phyloP scores from a whole-genome alignment of 1,140 invertebrate genomes.

The Agraylea sexmaculata region DNA sequence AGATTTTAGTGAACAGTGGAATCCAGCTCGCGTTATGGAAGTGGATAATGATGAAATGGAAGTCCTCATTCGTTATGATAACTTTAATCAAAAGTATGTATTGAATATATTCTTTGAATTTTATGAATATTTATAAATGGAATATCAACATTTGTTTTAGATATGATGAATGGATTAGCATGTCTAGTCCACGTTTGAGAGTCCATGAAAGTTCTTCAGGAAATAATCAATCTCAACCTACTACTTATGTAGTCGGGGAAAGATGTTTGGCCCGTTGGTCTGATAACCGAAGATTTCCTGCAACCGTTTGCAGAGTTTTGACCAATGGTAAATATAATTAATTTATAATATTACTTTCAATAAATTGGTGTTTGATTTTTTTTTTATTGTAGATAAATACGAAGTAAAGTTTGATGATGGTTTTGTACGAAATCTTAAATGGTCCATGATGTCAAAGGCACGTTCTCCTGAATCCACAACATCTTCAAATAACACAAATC shows the following conservation, averaged over 20 bases:
- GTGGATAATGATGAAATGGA: slow-evolving; percentile 75
- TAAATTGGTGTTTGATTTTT: slow-evolving; percentile 10
- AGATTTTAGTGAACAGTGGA: slow-evolving; percentile 61
- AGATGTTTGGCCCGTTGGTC: slow-evolving; percentile 75
- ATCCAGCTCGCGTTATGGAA: slow-evolving; percentile 71
- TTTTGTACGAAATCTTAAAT: slow-evolving; percentile 61
- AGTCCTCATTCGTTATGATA: slow-evolving; percentile 81
- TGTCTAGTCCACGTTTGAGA: slow-evolving; percentile 65
- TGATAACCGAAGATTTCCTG: slow-evolving; percentile 72
- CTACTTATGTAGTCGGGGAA: slow-evolving; percentile 57
- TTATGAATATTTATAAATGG: not conserved
- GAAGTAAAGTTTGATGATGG: slow-evolving; percentile 82
- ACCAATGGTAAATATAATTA: slow-evolving; percentile 47
- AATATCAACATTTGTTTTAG: slow-evolving; percentile 22
- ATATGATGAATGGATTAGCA: slow-evolving; percentile 83
- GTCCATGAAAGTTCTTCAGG: slow-evolving; percentile 38
- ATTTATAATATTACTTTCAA: slow-evolving; percentile 2
- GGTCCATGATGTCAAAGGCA: slow-evolving; percentile 49
- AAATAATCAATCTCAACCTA: not conserved
- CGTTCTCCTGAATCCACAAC: slow-evolving; percentile 7
- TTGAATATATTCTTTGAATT: slow-evolving; percentile 1
- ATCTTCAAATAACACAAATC: slow-evolving; percentile 22
- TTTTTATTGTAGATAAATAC: slow-evolving; percentile 50
- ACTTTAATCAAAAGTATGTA: slow-evolving; percentile 55
- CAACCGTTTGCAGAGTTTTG: slow-evolving; percentile 57